Evolutionary conservation across 1,140 invertebrate genomes (phyloP).

Genomic region (Saxidomus purpurata): DNA sequence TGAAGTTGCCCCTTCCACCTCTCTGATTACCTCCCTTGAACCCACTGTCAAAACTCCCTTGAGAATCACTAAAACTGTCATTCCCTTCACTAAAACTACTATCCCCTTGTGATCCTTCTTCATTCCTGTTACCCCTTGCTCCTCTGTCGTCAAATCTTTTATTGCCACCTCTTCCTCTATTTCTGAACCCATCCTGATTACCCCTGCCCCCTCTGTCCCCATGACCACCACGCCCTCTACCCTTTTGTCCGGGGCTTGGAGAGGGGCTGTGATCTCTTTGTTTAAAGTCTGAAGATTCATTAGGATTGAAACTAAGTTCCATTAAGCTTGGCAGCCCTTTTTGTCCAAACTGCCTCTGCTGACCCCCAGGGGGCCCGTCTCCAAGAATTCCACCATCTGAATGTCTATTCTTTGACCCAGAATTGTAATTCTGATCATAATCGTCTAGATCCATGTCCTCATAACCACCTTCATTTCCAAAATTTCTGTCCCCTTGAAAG

Average conservation of each 20-base stretch:
- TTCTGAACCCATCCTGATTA: conserved; percentile 46
- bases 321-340: not conserved
- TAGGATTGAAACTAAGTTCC: conserved; percentile 14
- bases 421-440: not conserved
- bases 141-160: conserved; percentile 43
- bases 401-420: not conserved
- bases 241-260: conserved; percentile 51
- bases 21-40: conserved; percentile 61
- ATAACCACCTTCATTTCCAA: conserved; percentile 15
- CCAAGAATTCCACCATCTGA: conserved; percentile 6
- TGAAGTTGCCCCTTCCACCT: conserved; percentile 58
- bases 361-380: no score
- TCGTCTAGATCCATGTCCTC: conserved; percentile 31
- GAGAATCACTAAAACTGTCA: conserved; percentile 48
- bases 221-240: conserved; percentile 52
- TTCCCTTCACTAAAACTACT: conserved; percentile 58
- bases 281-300: conserved; percentile 39
- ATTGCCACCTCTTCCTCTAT: conserved; percentile 36
- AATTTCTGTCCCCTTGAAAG: not conserved
- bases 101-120: conserved; percentile 25
- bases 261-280: conserved; percentile 48
- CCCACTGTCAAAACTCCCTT: conserved; percentile 33
- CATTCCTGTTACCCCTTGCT: conserved; percentile 54
- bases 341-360: not conserved
- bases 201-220: conserved; percentile 67